Evolutionary conservation across 2,797 vertebrate species (phyloP), one percentile per base, ranked within the genome.

Genomic region (Poeciliopsis paucimaculata): DNA sequence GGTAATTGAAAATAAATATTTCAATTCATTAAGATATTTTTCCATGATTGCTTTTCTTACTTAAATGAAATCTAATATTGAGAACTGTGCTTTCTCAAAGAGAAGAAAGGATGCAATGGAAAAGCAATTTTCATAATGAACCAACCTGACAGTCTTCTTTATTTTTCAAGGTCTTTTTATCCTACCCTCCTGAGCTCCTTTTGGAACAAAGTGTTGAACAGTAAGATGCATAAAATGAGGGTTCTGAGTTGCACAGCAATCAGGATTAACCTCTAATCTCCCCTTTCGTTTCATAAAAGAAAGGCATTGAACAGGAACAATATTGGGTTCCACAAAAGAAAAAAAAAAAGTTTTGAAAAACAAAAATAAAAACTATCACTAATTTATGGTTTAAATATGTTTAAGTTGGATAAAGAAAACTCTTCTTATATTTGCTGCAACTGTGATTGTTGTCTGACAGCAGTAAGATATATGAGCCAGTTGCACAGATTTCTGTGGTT

Each of bases 191-290:
- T 82, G 26, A 45, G 77, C 60, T 82, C 75, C 73, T 72, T 78
- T 74, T 83, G 84, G 84, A 85, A 82, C 77, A 72, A 55, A 91
- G 86, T 78, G 84, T 77, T 76, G 76, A 79, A 84, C 84, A 84
- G 78, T 88, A 91, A 53, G 23, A 71, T 64, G 86, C 90, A 92
- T 92, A 88, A 92, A 84, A 84, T 53, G 68, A 43, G n/a, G 11
- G 34, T 83, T 90, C 79, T 86, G 82, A 82, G 71, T 72, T 79
- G 82, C 76, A 82, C 85, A 88, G 86, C 88, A 77, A 83, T 83
- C 72, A 43, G 81, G 83, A 90, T 93, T 89, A 89, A 88, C 88
- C 79, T 85, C 75, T 45, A 71, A 72, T 60, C 87, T 57, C 79
- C 28, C 18, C 77, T 3, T 77, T 31, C 78, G 77, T 64, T 57